Conservation (phyloP, 2,888 invertebrate species). For the Neoascia interrupta region DNA sequence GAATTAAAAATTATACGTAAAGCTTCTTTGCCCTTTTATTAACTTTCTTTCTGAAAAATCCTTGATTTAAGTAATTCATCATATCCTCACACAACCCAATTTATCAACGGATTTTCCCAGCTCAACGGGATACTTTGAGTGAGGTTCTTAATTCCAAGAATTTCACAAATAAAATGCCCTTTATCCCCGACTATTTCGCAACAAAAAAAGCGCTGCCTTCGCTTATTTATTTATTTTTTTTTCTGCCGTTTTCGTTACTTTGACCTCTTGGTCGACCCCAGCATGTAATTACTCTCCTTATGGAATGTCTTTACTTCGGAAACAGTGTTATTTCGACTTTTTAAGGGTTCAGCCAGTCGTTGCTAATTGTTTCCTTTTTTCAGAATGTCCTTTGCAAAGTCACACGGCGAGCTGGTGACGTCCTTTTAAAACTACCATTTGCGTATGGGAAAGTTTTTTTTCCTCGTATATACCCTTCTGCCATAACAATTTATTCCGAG, state of each 20-base stretch:
- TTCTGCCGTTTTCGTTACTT: no score
- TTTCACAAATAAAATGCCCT: no score
- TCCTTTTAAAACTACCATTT: conserved; percentile 14
- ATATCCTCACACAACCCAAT: no score
- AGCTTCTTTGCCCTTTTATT: no score
- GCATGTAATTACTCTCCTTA: conserved; percentile 31
- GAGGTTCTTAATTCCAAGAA: no score
- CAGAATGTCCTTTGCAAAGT: conserved; percentile 33
- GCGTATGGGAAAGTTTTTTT: conserved; percentile 18
- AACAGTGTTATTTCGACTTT: background rate
- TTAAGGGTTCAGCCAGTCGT: conserved; percentile 31
- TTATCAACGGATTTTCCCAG: no score
- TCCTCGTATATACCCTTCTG: no score
- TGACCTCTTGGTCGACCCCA: conserved; percentile 15
- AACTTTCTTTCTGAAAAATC: no score
- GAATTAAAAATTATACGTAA: no score
- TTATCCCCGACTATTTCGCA: background rate
- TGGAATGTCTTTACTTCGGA: conserved; percentile 2
- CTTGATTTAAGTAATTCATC: no score
- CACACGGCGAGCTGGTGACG: conserved; percentile 19
- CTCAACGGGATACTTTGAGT: no score
- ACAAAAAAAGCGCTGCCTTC: background rate
- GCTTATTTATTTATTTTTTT: background rate
- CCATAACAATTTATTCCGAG: conserved; percentile 12
- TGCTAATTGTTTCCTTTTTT: conserved; percentile 36